phyloP scores from a whole-genome alignment of 2,888 invertebrate genomes.

The Bimastos eiseni region DNA sequence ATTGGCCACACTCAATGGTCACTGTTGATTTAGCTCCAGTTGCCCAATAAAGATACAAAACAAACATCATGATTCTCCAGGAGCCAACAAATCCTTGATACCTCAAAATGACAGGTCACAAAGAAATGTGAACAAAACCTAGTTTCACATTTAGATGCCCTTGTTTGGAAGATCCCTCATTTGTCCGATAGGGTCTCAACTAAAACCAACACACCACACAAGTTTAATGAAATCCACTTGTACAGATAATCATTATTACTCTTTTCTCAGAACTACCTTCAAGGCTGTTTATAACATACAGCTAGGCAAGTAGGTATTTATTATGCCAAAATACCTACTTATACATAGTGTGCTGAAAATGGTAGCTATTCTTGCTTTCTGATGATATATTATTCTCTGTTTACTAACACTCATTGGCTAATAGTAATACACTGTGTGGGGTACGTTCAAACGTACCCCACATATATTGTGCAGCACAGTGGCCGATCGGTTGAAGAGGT shows the following conservation, averaged over 20 bases:
- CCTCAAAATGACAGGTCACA: background rate
- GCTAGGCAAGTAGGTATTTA: background rate
- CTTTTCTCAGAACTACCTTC: background rate
- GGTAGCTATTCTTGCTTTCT: too few species aligned
- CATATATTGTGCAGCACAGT: too few species aligned
- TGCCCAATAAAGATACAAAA: background rate
- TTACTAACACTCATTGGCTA: too few species aligned
- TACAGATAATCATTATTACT: background rate
- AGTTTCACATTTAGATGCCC: background rate
- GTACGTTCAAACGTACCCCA: too few species aligned
- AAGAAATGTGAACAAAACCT: background rate
- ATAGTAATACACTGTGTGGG: too few species aligned
- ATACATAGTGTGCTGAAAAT: too few species aligned
- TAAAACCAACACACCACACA: background rate
- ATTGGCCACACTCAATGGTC: background rate
- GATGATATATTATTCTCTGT: too few species aligned
- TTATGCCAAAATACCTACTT: too few species aligned
- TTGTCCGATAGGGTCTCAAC: background rate
- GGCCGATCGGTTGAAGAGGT: too few species aligned
- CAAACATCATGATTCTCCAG: background rate
- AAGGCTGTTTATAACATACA: background rate
- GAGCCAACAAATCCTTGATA: background rate
- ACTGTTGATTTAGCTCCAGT: background rate
- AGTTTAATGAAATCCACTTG: background rate
- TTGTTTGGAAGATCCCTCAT: background rate